These are phyloP conservation scores for Fundulus diaphanus DNA, from an alignment of 2,797 vertebrate species.

Conservation along the genomic window DNA sequence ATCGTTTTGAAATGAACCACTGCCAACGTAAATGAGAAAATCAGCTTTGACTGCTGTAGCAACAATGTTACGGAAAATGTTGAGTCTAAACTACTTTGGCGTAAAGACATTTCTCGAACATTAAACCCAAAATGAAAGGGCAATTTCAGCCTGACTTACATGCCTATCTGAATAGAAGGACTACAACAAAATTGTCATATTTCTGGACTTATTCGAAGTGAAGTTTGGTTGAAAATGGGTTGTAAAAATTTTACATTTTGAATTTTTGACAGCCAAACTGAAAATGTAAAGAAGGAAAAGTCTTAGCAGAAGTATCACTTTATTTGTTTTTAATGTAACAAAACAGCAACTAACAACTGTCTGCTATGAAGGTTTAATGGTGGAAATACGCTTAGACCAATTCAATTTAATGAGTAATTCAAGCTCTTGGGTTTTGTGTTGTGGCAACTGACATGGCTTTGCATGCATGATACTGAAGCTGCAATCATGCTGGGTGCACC, in stretches of 20 bases:
- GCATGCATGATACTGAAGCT: not conserved
- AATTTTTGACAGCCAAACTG: not conserved
- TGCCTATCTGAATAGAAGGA: not conserved
- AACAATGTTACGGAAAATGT: slow-evolving; percentile 20
- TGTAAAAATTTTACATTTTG: not conserved
- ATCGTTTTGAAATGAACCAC: not conserved
- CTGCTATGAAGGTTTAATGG: not conserved
- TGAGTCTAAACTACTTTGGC: not conserved
- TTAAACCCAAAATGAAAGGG: not conserved
- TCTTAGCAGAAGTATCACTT: not conserved
- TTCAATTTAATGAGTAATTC: not conserved
- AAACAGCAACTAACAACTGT: not conserved
- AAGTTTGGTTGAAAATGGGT: not conserved
- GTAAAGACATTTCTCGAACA: not conserved
- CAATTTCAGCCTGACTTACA: not conserved
- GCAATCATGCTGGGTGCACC: not conserved
- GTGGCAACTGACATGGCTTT: not conserved
- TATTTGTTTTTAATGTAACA: not conserved
- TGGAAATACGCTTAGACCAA: not conserved
- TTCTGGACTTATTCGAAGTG: not conserved
- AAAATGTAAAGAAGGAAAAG: not conserved
- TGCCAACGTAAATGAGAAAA: slow-evolving; percentile 25
- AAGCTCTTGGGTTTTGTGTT: not conserved
- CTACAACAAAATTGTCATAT: not conserved
- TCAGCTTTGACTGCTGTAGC: slow-evolving; percentile 33